Base-by-base conservation (phyloP, 2,113 vertebrate genomes). In the Oncorhynchus masou region DNA sequence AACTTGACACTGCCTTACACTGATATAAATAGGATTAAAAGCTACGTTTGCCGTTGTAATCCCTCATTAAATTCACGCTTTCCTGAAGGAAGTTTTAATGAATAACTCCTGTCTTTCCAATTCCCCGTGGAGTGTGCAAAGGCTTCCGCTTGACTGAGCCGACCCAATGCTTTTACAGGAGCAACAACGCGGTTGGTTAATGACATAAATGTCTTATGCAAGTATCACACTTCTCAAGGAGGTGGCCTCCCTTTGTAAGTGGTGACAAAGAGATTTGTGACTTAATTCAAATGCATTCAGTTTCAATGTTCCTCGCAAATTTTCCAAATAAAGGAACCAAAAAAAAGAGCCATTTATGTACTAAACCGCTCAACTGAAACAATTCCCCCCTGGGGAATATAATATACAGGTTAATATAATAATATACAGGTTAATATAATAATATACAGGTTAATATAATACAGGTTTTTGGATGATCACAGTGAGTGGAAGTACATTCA, bases 21-120 rank as follows among this genome's bases (percentile, higher is more conserved):
- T 29, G 73, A 66, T n/a, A 60, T 69, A 75, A 75, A 59, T 71
- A 51, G 76, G 76, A 77, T 72, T 60, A 75, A 68, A 71, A 15
- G 1, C 34, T 25, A 12, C 16, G 4, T 34, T 22, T 19, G 22
- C 34, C 34, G 20, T 65, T 16, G 13, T 73, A 82, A 82, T 79
- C 71, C 72, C 76, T 80, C 71, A 74, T 83, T 78, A 78, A 74
- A 70, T 64, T 75, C 51, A 51, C 48, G 29, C 69, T 66, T 34
- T 71, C 20, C 70, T 68, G 65, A 59, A 48, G 31, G 59, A 71
- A 48, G 31, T 60, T 77, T 81, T 79, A 79, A 77, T 69, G 51
- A 79, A 70, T 70, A 49, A 31, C 60, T 65, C 71, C 65, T 76
- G 68, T 73, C 68, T 62, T 15, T 74, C 60, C 20, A 72, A 77